Evolutionary conservation across 1,140 invertebrate genomes (phyloP).

Genomic region (Leptinotarsa texana): DNA sequence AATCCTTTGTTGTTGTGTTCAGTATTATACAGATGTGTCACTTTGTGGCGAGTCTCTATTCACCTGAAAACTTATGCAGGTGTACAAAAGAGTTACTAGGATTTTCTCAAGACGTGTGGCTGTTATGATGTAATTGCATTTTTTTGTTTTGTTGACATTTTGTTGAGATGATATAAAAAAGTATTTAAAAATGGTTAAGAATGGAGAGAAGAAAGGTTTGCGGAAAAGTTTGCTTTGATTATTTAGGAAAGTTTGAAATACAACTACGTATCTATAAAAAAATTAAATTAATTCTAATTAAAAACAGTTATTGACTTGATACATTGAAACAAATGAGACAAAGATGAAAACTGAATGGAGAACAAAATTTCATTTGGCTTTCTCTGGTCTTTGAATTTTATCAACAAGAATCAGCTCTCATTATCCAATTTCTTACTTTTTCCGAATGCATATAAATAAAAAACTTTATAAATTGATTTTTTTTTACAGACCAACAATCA

Average conservation of each 20-base stretch:
- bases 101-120: background rate
- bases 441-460: conserved; percentile 53
- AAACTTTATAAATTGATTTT: conserved; percentile 56
- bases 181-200: background rate
- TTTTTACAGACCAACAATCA: conserved; percentile 37
- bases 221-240: background rate
- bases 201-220: no score
- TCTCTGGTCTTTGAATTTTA: background rate
- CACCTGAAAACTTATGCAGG: background rate
- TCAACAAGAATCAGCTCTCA: background rate
- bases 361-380: background rate
- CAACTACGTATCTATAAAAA: background rate
- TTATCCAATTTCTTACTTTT: conserved; percentile 29
- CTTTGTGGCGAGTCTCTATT: no score
- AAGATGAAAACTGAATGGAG: background rate
- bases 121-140: background rate
- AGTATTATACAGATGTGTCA: no score
- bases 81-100: background rate
- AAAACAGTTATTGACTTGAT: background rate
- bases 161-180: background rate
- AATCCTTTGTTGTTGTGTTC: no score
- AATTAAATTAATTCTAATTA: background rate
- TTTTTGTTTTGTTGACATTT: background rate
- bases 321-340: background rate
- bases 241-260: background rate